These are phyloP conservation scores for Anodontia alba DNA, from an alignment of 2,888 invertebrate genomes.

Conservation along the genomic window DNA sequence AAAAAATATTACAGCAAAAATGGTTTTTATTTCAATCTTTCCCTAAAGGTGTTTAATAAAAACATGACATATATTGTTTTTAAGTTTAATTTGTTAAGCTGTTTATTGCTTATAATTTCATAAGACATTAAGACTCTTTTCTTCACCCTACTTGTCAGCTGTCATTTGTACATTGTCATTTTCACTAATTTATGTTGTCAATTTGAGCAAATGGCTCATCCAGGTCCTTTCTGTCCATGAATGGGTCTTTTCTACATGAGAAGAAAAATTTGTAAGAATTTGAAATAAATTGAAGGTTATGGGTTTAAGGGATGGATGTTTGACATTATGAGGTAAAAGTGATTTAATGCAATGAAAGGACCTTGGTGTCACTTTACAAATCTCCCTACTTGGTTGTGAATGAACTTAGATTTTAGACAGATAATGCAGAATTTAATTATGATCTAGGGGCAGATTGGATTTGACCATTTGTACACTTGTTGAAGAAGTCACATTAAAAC, in stretches of 20 bases:
- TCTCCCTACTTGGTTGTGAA: not conserved
- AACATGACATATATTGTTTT: not conserved
- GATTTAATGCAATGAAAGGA: slow-evolving; percentile 14
- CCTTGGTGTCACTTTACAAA: slow-evolving; percentile 9
- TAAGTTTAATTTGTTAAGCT: not conserved
- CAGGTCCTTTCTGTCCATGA: not conserved
- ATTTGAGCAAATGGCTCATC: not conserved
- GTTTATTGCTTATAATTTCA: not conserved
- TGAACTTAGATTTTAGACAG: slow-evolving; percentile 10
- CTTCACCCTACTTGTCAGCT: not conserved
- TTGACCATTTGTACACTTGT: slow-evolving; percentile 9
- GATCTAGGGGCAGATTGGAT: slow-evolving; percentile 1
- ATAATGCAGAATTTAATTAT: slow-evolving; percentile 6
- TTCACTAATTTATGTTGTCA: slow-evolving; percentile 17
- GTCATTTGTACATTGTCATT: slow-evolving; percentile 14
- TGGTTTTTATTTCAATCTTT: not conserved
- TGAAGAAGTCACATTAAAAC: too few species aligned
- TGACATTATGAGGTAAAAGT: slow-evolving; percentile 24
- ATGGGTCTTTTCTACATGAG: not conserved
- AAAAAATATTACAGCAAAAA: not conserved
- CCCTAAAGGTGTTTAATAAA: not conserved
- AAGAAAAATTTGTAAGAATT: slow-evolving; percentile 17
- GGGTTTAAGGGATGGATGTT: slow-evolving; percentile 12
- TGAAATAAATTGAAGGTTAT: slow-evolving; percentile 19
- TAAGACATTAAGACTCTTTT: not conserved